phyloP scores from a whole-genome alignment of 2,888 invertebrate species.

The Tipula helvola region DNA sequence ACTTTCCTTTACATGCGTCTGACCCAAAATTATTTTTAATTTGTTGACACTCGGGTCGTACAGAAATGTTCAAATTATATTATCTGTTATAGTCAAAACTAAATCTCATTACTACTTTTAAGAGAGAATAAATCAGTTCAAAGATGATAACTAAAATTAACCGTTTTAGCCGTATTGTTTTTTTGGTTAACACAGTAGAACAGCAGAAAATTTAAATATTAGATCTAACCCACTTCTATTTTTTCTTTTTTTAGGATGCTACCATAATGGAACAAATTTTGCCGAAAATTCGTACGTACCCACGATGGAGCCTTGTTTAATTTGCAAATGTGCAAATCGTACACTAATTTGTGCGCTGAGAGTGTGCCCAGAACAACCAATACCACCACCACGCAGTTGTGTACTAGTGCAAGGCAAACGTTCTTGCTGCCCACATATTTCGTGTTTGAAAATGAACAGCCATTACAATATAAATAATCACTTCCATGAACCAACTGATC shows the following conservation, averaged over 20 bases:
- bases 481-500: constrained; percentile 17
- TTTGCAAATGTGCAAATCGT: constrained; percentile 59
- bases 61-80: too few species aligned
- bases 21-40: too few species aligned
- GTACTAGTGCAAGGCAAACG: constrained; percentile 53
- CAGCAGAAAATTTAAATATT: too few species aligned
- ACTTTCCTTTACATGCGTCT: too few species aligned
- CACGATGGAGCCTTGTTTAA: constrained; percentile 64
- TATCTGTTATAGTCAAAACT: too few species aligned
- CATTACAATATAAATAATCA: neutral
- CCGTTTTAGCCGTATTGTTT: too few species aligned
- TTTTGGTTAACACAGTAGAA: too few species aligned
- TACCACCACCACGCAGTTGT: constrained; percentile 62
- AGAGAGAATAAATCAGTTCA: too few species aligned
- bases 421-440: constrained; percentile 64
- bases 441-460: constrained; percentile 50
- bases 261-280: constrained; percentile 57
- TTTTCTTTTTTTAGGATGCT: constrained; percentile 43
- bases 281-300: constrained; percentile 50
- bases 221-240: too few species aligned
- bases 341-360: constrained; percentile 64
- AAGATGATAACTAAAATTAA: too few species aligned
- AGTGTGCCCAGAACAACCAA: constrained; percentile 61
- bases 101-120: too few species aligned
- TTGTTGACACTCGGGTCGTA: too few species aligned